These are phyloP conservation scores for Yponomeuta sedellus DNA, from an alignment of 2,888 invertebrate species.

Conservation along the genomic window DNA sequence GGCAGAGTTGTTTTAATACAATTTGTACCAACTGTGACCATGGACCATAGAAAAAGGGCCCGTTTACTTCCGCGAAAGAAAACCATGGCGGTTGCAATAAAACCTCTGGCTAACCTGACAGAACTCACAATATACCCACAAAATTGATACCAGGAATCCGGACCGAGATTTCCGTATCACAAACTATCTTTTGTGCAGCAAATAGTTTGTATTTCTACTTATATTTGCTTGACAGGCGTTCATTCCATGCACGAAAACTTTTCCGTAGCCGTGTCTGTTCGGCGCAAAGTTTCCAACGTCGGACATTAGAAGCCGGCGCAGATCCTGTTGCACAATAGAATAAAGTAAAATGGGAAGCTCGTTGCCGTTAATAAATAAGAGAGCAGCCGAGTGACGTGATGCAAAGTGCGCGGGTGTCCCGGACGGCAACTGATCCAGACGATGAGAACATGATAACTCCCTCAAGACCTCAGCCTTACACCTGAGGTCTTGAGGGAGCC, in stretches of 20 bases:
- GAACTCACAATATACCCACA: not conserved
- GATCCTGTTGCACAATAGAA: constrained; percentile 71
- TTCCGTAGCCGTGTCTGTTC: constrained; percentile 62
- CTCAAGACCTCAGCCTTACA: not conserved
- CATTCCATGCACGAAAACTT: constrained; percentile 75
- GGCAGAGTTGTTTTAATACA: no score
- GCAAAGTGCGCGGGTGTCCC: constrained; percentile 48
- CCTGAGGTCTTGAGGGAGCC: no score
- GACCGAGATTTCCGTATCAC: constrained; percentile 17
- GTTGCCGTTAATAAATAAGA: constrained; percentile 76
- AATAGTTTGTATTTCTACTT: constrained; percentile 61
- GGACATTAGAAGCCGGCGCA: constrained; percentile 63
- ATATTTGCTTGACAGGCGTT: constrained; percentile 68
- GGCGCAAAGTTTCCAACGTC: constrained; percentile 56
- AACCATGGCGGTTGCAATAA: no score
- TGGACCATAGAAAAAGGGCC: no score
- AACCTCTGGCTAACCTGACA: no score
- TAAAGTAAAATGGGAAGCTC: constrained; percentile 75
- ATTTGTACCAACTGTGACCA: no score
- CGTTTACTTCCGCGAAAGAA: no score
- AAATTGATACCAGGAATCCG: not conserved
- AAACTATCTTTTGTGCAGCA: constrained; percentile 32
- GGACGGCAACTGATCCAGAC: not conserved
- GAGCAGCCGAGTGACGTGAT: constrained; percentile 66
- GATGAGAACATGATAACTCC: not conserved